These are phyloP conservation scores for Alentia gelatinosa DNA, from an alignment of 2,888 invertebrate genomes.

Conservation along the genomic window DNA sequence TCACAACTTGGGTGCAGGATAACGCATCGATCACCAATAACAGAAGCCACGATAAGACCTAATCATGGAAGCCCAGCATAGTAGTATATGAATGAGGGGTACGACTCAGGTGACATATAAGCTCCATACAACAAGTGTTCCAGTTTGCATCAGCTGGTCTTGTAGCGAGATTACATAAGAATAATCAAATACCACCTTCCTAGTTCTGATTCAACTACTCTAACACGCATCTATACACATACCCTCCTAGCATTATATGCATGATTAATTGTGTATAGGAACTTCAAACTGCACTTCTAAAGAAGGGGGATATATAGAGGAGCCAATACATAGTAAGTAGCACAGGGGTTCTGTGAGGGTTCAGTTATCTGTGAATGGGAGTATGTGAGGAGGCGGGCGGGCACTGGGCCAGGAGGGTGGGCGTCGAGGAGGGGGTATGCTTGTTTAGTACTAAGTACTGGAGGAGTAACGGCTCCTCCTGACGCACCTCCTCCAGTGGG, in stretches of 20 bases:
- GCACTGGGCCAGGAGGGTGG: background rate
- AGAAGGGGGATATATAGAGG: too few relatives aligned
- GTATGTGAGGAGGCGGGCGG: background rate
- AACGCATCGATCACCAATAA: too few relatives aligned
- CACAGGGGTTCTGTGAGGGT: background rate
- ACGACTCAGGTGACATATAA: background rate
- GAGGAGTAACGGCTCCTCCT: background rate
- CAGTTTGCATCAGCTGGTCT: too few relatives aligned
- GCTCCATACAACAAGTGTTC: too few relatives aligned
- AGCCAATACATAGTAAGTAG: background rate
- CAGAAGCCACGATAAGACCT: too few relatives aligned
- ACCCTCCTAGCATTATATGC: background rate
- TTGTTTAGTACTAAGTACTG: background rate
- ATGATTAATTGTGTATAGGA: background rate
- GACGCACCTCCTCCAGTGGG: background rate
- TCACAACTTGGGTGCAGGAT: too few relatives aligned
- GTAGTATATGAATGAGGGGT: background rate
- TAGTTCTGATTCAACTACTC: too few relatives aligned
- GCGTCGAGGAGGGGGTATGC: background rate
- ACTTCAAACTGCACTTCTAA: too few relatives aligned
- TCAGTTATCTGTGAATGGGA: background rate
- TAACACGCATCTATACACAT: background rate
- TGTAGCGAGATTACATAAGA: too few relatives aligned
- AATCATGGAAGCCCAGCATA: too few relatives aligned
- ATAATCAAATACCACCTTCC: too few relatives aligned